A percentile compares a stretch with the other conserved stretches of the same genome.
Evolutionary conservation across 2,888 invertebrate genomes (phyloP).

Genomic region (Nymphalis c-album): DNA sequence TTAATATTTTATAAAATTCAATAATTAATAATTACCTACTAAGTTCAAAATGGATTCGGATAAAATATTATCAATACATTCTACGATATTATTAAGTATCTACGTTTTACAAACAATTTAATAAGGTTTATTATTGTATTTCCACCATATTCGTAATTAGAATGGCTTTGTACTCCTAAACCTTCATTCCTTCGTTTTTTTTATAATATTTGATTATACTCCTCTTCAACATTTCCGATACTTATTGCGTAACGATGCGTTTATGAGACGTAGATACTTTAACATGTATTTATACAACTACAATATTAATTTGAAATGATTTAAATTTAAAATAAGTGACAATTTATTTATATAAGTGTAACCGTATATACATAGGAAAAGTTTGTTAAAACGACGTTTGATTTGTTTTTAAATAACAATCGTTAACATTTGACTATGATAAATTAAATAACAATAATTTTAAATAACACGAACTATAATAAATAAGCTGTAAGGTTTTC

Average conservation of each 20-base stretch:
- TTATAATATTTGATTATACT: too few species aligned
- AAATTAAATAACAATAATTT: conserved; percentile 15
- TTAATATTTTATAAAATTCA: conserved; percentile 35
- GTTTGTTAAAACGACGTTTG: neutral
- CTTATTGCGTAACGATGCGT: too few species aligned
- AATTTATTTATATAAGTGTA: neutral
- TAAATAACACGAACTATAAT: conserved; percentile 14
- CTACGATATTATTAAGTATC: conserved; percentile 22
- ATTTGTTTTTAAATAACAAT: conserved; percentile 6
- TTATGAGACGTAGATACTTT: conserved; percentile 13
- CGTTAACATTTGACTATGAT: conserved; percentile 13
- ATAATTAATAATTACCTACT: conserved; percentile 30
- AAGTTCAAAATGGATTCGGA: conserved; percentile 1
- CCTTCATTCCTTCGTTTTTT: too few species aligned
- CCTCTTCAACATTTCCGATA: too few species aligned
- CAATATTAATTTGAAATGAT: neutral
- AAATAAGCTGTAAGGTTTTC: conserved; percentile 3
- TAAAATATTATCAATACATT: conserved; percentile 12
- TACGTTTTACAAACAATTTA: conserved; percentile 36
- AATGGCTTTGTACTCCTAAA: too few species aligned
- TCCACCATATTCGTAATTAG: neutral
- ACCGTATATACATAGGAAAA: conserved; percentile 1
- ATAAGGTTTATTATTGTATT: neutral
- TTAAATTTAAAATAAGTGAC: neutral
- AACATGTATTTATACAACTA: neutral